Conservation (phyloP, 2,113 vertebrate species). For the Nicator chloris region DNA sequence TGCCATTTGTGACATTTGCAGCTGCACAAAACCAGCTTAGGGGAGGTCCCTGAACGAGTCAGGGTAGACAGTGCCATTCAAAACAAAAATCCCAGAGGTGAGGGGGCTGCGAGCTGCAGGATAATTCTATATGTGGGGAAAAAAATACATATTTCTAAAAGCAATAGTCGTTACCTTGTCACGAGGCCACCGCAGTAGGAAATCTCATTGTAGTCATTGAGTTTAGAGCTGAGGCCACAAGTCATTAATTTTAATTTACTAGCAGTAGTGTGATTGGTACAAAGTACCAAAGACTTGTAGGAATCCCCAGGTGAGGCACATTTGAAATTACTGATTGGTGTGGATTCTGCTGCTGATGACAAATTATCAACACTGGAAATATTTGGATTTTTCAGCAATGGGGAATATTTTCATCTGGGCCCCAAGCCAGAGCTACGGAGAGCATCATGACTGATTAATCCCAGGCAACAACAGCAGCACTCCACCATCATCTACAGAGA, state of each 20-base stretch:
- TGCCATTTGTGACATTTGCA: conserved; percentile 28
- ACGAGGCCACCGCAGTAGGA: neutral
- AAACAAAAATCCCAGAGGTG: neutral
- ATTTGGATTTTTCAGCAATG: neutral
- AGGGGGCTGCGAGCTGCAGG: neutral
- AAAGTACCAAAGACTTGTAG: neutral
- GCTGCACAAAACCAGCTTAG: neutral
- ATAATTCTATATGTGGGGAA: neutral
- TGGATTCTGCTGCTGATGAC: neutral
- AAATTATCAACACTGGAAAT: neutral
- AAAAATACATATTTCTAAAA: neutral
- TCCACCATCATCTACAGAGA: neutral
- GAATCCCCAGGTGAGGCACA: neutral
- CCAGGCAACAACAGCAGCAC: neutral
- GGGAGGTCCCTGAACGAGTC: conserved; percentile 34
- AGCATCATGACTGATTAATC: neutral
- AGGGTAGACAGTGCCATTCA: conserved; percentile 33
- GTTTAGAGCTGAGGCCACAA: neutral
- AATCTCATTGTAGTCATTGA: neutral
- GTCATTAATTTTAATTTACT: neutral
- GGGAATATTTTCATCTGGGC: neutral
- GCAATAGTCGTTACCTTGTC: neutral
- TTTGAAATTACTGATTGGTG: neutral
- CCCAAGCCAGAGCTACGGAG: neutral
- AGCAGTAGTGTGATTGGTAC: neutral